These are phyloP conservation scores for Knipowitschia caucasica DNA, from an alignment of 2,797 vertebrate species.

Conservation along the genomic window DNA sequence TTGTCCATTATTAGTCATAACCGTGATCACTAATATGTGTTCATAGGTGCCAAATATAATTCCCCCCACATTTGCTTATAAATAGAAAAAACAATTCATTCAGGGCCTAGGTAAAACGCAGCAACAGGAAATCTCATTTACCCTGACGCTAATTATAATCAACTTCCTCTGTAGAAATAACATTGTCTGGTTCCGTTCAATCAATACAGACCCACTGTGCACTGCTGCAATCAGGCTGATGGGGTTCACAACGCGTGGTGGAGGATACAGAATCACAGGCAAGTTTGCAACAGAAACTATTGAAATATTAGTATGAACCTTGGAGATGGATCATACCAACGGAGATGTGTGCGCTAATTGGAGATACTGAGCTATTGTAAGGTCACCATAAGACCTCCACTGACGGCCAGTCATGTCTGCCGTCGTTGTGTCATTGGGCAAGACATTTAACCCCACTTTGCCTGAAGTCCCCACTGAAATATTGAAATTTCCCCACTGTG, in stretches of 20 bases:
- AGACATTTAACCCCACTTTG: too few species aligned
- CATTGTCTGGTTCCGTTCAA: conserved; percentile 10
- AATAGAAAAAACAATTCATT: not conserved
- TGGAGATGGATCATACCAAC: not conserved
- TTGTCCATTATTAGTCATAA: too few species aligned
- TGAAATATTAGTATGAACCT: not conserved
- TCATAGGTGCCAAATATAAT: conserved; percentile 1
- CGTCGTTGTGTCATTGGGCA: too few species aligned
- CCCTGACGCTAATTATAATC: conserved; percentile 2
- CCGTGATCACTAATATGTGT: too few species aligned
- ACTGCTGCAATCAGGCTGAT: conserved; percentile 1
- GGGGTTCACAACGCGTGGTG: not conserved
- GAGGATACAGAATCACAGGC: conserved; percentile 1
- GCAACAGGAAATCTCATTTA: conserved; percentile 11
- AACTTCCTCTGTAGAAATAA: conserved; percentile 4
- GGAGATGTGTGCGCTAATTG: not conserved
- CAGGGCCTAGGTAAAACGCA: conserved; percentile 7
- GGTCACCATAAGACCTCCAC: too few species aligned
- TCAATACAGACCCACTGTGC: conserved; percentile 22
- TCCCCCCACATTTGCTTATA: not conserved
- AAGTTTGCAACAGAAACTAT: not conserved
- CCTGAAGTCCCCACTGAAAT: too few species aligned
- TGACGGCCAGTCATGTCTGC: too few species aligned
- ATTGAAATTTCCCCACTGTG: too few species aligned
- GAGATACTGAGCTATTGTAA: not conserved